These are phyloP conservation scores for Camptogramma bilineatum DNA, from an alignment of 2,888 invertebrate genomes.

Conservation along the genomic window DNA sequence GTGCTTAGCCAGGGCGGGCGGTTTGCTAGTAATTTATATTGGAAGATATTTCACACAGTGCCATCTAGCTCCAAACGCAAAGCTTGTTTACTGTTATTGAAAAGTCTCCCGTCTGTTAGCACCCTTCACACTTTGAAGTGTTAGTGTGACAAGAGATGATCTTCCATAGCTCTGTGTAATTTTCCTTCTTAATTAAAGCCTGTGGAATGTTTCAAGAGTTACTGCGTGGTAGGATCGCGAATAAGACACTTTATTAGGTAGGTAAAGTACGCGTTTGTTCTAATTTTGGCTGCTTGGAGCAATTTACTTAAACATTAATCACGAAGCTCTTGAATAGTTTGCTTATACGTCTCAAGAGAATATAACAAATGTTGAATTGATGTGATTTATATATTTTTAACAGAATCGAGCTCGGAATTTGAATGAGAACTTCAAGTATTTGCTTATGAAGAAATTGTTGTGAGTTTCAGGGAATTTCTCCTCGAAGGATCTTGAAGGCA, in stretches of 20 bases:
- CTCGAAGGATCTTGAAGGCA: neutral
- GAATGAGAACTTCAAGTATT: neutral
- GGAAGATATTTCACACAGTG: too few relatives aligned
- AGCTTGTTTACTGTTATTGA: neutral
- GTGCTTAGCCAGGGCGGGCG: too few relatives aligned
- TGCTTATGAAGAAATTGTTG: neutral
- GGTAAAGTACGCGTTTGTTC: conserved; percentile 14
- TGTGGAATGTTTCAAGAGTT: conserved; percentile 45
- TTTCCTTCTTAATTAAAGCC: conserved; percentile 54
- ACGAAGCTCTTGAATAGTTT: neutral
- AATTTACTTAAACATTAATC: conserved; percentile 25
- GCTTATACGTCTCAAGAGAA: neutral
- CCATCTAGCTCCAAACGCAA: too few relatives aligned
- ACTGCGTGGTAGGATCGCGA: conserved; percentile 40
- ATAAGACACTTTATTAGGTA: conserved; percentile 2
- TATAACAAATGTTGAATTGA: neutral
- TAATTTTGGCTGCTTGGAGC: conserved; percentile 15
- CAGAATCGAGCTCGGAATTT: neutral
- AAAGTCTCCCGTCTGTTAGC: neutral
- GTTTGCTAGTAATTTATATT: too few relatives aligned
- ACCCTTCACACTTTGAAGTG: conserved; percentile 1
- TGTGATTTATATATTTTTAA: neutral
- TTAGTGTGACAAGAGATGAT: conserved; percentile 18
- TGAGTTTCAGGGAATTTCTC: neutral
- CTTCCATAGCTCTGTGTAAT: conserved; percentile 46